A percentile compares a stretch with the other conserved stretches of the same genome.
Conservation (phyloP, 2,888 invertebrate species). For the Synergus itoensis region DNA sequence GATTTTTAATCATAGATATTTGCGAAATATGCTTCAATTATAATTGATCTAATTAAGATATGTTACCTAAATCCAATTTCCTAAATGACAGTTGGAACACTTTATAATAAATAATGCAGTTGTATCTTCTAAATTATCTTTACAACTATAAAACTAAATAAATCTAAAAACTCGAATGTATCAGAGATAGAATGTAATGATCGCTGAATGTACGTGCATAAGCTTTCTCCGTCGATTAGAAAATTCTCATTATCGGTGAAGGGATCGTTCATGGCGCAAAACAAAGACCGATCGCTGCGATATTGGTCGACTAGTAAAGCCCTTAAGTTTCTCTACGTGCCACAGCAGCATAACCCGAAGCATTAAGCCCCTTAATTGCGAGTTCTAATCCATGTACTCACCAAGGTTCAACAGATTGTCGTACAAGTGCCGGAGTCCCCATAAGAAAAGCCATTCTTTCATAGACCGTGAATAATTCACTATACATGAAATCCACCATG, state of each 20-base stretch:
- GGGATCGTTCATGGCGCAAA: slow-evolving; percentile 3
- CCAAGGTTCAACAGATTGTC: slow-evolving; percentile 61
- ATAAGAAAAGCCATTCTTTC: slow-evolving; percentile 47
- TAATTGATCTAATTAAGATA: too few relatives aligned
- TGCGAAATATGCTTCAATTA: too few relatives aligned
- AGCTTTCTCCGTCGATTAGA: slow-evolving; percentile 16
- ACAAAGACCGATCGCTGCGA: slow-evolving; percentile 6
- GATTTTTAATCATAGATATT: too few relatives aligned
- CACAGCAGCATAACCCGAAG: slow-evolving; percentile 2
- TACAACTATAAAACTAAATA: too few relatives aligned
- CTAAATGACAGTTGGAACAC: too few relatives aligned
- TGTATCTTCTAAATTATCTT: too few relatives aligned
- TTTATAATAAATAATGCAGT: too few relatives aligned
- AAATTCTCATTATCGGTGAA: slow-evolving; percentile 17
- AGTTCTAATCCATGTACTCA: slow-evolving; percentile 56
- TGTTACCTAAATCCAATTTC: too few relatives aligned
- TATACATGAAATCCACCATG: not conserved
- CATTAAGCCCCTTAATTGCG: slow-evolving; percentile 4
- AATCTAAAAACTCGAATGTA: not conserved
- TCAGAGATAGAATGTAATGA: not conserved
- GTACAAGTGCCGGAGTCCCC: slow-evolving; percentile 62
- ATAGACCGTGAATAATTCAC: slow-evolving; percentile 2
- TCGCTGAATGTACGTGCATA: not conserved
- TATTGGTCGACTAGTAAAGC: slow-evolving; percentile 9
- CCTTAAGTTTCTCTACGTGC: slow-evolving; percentile 20